Evolutionary conservation across 2,888 invertebrate species (phyloP).

Genomic region (Meghimatium bilineatum): DNA sequence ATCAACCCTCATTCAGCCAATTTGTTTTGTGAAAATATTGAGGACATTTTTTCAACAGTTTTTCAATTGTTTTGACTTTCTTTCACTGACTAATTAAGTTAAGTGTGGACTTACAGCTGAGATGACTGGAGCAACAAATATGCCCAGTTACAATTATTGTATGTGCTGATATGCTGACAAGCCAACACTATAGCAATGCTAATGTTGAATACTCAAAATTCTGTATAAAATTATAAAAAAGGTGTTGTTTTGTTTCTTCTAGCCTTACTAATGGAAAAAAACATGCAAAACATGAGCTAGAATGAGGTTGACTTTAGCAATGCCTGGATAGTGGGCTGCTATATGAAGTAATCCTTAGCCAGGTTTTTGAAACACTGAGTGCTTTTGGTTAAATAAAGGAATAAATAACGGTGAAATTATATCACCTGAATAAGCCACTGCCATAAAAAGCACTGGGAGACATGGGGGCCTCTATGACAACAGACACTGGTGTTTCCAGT

Average conservation of each 20-base stretch:
- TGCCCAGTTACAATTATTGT: no score
- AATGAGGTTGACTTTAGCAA: neutral
- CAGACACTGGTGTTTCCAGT: slow-evolving; percentile 24
- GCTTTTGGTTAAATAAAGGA: neutral
- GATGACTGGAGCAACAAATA: no score
- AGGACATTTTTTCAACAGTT: no score
- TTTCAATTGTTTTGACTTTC: no score
- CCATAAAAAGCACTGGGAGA: slow-evolving; percentile 55
- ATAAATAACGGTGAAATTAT: slow-evolving; percentile 23
- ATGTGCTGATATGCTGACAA: no score
- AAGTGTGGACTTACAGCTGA: no score
- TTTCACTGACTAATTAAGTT: no score
- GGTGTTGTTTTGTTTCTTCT: neutral
- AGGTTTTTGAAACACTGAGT: slow-evolving; percentile 13
- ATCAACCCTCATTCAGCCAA: no score
- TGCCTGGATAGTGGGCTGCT: neutral
- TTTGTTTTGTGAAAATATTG: no score
- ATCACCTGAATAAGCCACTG: slow-evolving; percentile 54
- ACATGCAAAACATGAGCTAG: neutral
- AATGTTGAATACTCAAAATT: no score
- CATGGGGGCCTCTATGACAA: slow-evolving; percentile 53
- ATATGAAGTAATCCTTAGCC: neutral
- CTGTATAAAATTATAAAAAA: no score
- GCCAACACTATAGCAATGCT: no score
- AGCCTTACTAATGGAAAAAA: neutral